Percentiles rank a stretch among this genome's conserved stretches.
phyloP scores from a whole-genome alignment of 2,888 invertebrate species.

The Empis livida region DNA sequence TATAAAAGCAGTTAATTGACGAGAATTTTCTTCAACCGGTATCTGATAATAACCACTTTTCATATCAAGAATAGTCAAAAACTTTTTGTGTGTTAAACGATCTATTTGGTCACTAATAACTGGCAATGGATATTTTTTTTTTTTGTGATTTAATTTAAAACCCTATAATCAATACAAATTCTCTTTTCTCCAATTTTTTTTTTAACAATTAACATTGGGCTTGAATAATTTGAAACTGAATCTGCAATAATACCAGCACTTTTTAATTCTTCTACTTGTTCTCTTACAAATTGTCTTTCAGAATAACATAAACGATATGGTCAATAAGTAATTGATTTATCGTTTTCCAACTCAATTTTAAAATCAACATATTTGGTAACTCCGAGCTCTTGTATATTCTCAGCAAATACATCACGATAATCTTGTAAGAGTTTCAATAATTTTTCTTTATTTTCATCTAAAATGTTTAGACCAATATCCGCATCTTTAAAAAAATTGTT shows the following conservation, averaged over 20 bases:
- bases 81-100: conserved; percentile 6
- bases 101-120: conserved; percentile 16
- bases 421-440: conserved; percentile 6
- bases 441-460: conserved; percentile 2
- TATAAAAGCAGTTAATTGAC: neutral
- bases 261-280: conserved; percentile 9
- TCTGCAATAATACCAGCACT: neutral
- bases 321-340: conserved; percentile 8
- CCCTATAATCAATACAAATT: conserved; percentile 15
- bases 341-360: conserved; percentile 8
- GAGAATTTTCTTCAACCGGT: neutral
- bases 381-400: conserved; percentile 9
- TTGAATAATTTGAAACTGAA: neutral
- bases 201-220: neutral
- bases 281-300: conserved; percentile 8
- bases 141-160: conserved; percentile 16
- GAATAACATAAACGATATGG: conserved; percentile 10
- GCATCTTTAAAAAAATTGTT: neutral
- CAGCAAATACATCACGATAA: conserved; percentile 7
- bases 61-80: conserved; percentile 4
- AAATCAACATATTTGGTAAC: conserved; percentile 7
- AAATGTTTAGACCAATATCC: neutral
- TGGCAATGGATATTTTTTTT: neutral
- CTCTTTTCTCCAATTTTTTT: neutral
- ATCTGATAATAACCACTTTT: neutral